Percentiles rank a stretch among this genome's conserved stretches.
These are phyloP conservation scores for Andricus quercusramuli DNA, from an alignment of 2,888 invertebrate species.

Conservation along the genomic window DNA sequence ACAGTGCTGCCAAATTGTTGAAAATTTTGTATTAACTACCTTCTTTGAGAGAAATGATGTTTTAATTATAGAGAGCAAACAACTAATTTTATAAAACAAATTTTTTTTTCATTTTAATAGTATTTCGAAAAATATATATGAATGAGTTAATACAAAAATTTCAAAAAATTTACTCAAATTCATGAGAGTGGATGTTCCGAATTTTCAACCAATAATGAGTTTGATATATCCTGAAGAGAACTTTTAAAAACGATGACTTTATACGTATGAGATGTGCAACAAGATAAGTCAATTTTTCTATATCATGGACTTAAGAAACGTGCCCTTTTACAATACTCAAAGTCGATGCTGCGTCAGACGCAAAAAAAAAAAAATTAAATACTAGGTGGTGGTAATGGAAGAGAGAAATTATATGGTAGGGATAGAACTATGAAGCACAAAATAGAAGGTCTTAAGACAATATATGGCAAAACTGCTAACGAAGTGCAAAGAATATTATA, in stretches of 20 bases:
- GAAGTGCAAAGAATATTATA: constrained; percentile 28
- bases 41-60: neutral
- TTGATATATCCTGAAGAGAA: constrained; percentile 4
- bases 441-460: neutral
- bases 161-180: neutral
- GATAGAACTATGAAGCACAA: constrained; percentile 12
- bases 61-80: neutral
- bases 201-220: neutral
- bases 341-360: constrained; percentile 29
- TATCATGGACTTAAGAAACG: constrained; percentile 23
- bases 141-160: constrained; percentile 1
- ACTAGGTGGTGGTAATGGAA: constrained; percentile 5
- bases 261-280: constrained; percentile 13
- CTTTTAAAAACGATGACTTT: constrained; percentile 6
- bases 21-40: neutral
- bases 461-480: neutral
- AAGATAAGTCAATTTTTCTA: constrained; percentile 40
- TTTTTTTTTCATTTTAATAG: neutral
- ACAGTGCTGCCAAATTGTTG: neutral
- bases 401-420: constrained; percentile 6
- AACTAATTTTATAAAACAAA: neutral
- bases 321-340: constrained; percentile 36
- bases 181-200: neutral
- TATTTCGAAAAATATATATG: neutral
- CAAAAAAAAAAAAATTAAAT: constrained; percentile 18